phyloP scores from a whole-genome alignment of 2,888 invertebrate species.

The Pandemis heparana region DNA sequence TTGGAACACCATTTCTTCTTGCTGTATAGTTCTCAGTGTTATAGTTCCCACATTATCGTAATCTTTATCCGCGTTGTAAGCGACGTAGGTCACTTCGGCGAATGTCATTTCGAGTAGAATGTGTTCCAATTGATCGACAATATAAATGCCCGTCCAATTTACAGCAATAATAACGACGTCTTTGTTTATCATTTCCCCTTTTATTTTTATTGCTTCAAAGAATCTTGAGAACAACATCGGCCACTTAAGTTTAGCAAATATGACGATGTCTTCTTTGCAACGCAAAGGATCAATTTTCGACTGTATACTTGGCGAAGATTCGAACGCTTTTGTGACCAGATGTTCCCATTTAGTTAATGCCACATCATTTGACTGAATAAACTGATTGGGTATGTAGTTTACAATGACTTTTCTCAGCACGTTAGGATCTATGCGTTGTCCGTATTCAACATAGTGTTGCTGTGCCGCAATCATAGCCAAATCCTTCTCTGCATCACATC shows the following conservation, averaged over 20 bases:
- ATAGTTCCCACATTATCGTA: conserved; percentile 87
- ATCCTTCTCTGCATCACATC: conserved; percentile 93
- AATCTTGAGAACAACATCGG: conserved; percentile 97
- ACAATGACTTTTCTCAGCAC: conserved; percentile 89
- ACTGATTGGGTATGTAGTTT: conserved; percentile 93
- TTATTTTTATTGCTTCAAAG: conserved; percentile 94
- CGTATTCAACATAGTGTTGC: conserved; percentile 95
- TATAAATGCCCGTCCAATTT: conserved; percentile 97
- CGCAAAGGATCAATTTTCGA: conserved; percentile 87
- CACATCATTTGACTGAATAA: conserved; percentile 87
- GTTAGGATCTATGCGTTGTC: conserved; percentile 88
- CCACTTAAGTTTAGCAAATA: conserved; percentile 96
- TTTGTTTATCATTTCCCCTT: conserved; percentile 88
- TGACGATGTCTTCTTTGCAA: conserved; percentile 96
- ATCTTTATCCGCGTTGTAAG: conserved; percentile 82
- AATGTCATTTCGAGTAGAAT: conserved; percentile 95
- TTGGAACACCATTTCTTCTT: conserved; percentile 96
- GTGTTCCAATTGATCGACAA: conserved; percentile 96
- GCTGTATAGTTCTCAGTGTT: conserved; percentile 92
- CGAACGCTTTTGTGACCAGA: conserved; percentile 89
- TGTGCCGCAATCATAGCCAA: conserved; percentile 95
- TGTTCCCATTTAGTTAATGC: conserved; percentile 90
- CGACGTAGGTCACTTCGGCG: conserved; percentile 93
- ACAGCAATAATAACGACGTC: conserved; percentile 95
- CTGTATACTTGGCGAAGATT: conserved; percentile 89